Evolutionary conservation across 2,113 vertebrate genomes (phyloP).

Genomic region (Austrofundulus limnaeus): DNA sequence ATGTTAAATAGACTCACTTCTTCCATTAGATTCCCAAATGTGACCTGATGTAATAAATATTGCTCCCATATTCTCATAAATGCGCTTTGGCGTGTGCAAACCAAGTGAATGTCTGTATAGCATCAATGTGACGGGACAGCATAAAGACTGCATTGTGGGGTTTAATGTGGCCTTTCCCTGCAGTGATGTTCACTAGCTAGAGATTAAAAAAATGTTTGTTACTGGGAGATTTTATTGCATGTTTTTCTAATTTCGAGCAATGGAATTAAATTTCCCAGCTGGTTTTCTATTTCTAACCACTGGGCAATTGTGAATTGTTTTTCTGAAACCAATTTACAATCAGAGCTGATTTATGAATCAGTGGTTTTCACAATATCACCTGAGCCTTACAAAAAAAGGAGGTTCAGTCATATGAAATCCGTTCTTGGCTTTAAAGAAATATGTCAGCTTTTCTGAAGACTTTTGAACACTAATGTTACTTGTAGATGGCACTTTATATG

Average conservation of each 20-base stretch:
- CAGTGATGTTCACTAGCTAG: background rate
- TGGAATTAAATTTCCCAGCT: slow-evolving; percentile 7
- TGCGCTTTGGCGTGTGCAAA: slow-evolving; percentile 20
- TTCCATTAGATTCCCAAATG: slow-evolving; percentile 3
- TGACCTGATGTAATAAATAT: slow-evolving; percentile 15
- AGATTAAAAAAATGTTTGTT: background rate
- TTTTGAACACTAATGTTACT: too few species aligned
- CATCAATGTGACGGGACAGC: slow-evolving; percentile 16
- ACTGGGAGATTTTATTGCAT: slow-evolving; percentile 11
- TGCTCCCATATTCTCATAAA: slow-evolving; percentile 11
- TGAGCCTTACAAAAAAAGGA: background rate
- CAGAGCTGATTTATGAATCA: background rate
- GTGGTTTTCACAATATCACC: background rate
- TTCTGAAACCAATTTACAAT: background rate
- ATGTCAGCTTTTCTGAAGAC: too few species aligned
- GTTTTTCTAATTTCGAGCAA: slow-evolving; percentile 8
- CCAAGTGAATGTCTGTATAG: slow-evolving; percentile 1
- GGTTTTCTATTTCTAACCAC: background rate
- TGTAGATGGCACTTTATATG: too few species aligned
- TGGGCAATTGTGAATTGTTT: background rate
- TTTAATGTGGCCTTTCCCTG: slow-evolving; percentile 3
- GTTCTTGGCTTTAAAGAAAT: background rate
- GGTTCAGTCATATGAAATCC: background rate
- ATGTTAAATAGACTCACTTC: slow-evolving; percentile 10
- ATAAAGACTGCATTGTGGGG: slow-evolving; percentile 19